Evolutionary conservation across 53 echinoderm and acorn worm species (phyloP), one percentile per base, ranked within the genome.

Genomic region (Holothuria scabra): DNA sequence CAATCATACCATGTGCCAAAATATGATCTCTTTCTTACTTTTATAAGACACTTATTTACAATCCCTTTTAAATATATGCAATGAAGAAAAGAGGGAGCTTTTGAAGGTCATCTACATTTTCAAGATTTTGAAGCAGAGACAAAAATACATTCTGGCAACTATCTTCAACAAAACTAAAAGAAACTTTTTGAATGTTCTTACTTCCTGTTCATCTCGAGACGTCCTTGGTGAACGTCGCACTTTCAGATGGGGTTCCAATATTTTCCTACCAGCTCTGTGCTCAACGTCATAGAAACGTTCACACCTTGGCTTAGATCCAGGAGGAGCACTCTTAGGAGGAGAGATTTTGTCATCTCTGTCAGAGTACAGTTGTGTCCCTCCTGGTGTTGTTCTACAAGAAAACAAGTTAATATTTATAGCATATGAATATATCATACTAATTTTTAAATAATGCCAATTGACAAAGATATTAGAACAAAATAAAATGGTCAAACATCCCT

Each of bases 231-330:
- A 85, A 74, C 90, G 95, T 93, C 95, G 93, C 5, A 99, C 60
- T 65, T 95, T 92, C 67, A 99, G 84, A 67, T 99, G 99, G 72
- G 84, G 91, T 22, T 94, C 95, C 26, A 99, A 80, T 33, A 79
- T 72, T 69, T 89, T 95, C 67, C 94, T 86, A 12, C 92, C 94
- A 14, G 91, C 82, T 41, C 86, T 85, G 8, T 90, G 88, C 41
- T 99, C 99, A 24, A 99, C 90, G 31, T 99, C 95, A 63, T 95
- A 87, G 66, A 95, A 86, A 37, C 99, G 60, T 9, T 93, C 90
- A 34, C 99, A 99, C 67, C 99, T 67, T 59, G 85, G 82, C 44
- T 82, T 92, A 84, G 65, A 80, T 37, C 75, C 92, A 34, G 79
- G 95, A 71, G 75, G 99, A 30, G 92, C 92, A 84, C 92, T 92